Evolutionary conservation across 2,797 vertebrate species (phyloP).

Genomic region (Sandelia bainsii): DNA sequence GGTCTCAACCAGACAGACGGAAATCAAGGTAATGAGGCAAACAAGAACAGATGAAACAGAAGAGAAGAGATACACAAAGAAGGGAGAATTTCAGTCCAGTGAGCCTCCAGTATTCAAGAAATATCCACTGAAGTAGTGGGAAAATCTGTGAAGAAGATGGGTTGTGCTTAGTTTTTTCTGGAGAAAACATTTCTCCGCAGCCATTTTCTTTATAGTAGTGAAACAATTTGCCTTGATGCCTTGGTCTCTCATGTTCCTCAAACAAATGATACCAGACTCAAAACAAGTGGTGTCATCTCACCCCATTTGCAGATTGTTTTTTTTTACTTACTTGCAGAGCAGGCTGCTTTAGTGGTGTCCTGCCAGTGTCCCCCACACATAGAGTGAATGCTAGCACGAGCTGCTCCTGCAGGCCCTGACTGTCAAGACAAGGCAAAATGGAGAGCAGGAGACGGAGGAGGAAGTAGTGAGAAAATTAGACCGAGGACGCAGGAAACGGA

Average conservation of each 20-base stretch:
- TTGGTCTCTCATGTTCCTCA: conserved; percentile 33
- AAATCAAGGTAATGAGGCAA: conserved; percentile 55
- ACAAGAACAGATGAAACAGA: conserved; percentile 34
- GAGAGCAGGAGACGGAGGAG: conserved; percentile 34
- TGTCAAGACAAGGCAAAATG: conserved; percentile 53
- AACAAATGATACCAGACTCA: conserved; percentile 59
- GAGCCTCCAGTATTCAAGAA: background rate
- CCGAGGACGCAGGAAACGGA: conserved; percentile 26
- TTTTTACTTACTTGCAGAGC: conserved; percentile 54
- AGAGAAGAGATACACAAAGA: background rate
- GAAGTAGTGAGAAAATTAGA: conserved; percentile 40
- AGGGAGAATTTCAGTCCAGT: background rate
- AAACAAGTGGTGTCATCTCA: conserved; percentile 59
- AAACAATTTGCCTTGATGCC: conserved; percentile 4
- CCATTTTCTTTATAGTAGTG: conserved; percentile 14
- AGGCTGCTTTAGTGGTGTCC: conserved; percentile 45
- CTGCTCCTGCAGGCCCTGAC: conserved; percentile 59
- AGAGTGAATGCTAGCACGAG: conserved; percentile 48
- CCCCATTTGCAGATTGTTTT: conserved; percentile 53
- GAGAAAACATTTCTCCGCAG: background rate
- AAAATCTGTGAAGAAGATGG: background rate
- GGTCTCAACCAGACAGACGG: conserved; percentile 12
- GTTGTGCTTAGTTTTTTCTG: background rate
- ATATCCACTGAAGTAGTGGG: background rate
- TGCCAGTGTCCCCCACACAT: conserved; percentile 62